These are phyloP conservation scores for Crypturellus tataupa DNA, from an alignment of 2,797 vertebrate genomes.

Conservation along the genomic window DNA sequence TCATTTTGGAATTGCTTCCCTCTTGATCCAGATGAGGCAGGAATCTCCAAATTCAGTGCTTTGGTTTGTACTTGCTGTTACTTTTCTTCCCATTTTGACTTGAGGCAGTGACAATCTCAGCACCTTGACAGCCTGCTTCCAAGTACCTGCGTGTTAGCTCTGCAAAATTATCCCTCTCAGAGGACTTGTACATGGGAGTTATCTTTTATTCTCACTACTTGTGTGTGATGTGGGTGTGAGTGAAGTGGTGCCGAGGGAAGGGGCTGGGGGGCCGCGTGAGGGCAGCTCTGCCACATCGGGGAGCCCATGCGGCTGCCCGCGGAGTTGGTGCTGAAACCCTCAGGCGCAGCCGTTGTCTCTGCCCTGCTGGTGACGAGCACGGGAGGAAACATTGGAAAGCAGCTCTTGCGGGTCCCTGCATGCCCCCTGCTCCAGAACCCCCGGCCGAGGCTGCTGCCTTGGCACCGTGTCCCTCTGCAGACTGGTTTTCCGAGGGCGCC, in stretches of 20 bases:
- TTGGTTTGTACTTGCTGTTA: neutral
- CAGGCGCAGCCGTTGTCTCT: neutral
- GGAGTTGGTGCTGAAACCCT: neutral
- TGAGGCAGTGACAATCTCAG: neutral
- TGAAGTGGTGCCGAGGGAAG: too few relatives aligned
- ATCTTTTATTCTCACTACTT: neutral
- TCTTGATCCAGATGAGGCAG: neutral
- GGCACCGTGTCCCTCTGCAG: neutral
- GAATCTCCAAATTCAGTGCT: neutral
- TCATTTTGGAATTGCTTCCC: neutral
- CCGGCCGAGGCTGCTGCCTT: neutral
- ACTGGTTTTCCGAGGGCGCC: neutral
- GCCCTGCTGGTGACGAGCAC: neutral
- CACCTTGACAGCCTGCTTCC: neutral
- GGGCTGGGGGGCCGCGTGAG: neutral
- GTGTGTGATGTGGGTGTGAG: too few relatives aligned
- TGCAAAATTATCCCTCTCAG: neutral
- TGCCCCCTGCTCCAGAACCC: neutral
- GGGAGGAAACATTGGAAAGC: neutral
- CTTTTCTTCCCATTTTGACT: neutral
- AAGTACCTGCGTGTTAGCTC: neutral
- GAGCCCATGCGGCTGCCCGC: fast-evolving
- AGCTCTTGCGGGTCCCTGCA: neutral
- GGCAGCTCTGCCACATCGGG: neutral
- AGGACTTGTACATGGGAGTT: neutral